These are phyloP conservation scores for Paramacrobiotus metropolitanus DNA, from an alignment of 1,140 invertebrate species.

Conservation along the genomic window DNA sequence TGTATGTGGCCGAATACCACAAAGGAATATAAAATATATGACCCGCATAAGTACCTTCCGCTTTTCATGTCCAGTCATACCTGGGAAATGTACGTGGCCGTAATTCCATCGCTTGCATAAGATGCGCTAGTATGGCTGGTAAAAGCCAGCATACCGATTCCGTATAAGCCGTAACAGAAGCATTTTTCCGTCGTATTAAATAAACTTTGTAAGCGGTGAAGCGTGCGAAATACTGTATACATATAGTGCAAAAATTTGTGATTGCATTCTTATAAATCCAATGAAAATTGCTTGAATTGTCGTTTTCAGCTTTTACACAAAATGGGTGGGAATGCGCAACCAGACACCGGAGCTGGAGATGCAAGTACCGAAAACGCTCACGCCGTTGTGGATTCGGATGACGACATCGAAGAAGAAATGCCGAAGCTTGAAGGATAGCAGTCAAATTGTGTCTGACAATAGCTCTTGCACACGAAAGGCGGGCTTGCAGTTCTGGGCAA, in stretches of 20 bases:
- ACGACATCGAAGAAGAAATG: neutral
- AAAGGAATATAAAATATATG: neutral
- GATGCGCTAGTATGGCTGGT: too few species aligned
- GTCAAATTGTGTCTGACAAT: neutral
- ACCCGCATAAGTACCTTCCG: neutral
- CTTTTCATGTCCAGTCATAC: neutral
- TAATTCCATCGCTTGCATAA: too few species aligned
- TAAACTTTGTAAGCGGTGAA: too few species aligned
- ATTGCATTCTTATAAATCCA: too few species aligned
- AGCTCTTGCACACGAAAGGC: neutral
- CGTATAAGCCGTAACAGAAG: too few species aligned
- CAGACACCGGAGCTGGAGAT: neutral
- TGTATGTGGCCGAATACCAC: conserved; percentile 10
- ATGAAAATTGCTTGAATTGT: too few species aligned
- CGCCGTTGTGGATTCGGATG: neutral
- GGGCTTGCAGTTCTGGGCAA: too few species aligned
- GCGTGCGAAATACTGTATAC: too few species aligned
- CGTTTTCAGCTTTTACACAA: too few species aligned
- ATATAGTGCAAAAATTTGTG: too few species aligned
- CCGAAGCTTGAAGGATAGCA: neutral
- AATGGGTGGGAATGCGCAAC: neutral
- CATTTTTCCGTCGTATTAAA: too few species aligned
- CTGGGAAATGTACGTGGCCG: neutral
- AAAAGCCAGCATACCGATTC: too few species aligned
- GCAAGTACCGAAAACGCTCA: neutral